Evolutionary conservation across 2,888 invertebrate species (phyloP), one percentile per base, ranked within the genome.

Genomic region (Palloptera scutellata): DNA sequence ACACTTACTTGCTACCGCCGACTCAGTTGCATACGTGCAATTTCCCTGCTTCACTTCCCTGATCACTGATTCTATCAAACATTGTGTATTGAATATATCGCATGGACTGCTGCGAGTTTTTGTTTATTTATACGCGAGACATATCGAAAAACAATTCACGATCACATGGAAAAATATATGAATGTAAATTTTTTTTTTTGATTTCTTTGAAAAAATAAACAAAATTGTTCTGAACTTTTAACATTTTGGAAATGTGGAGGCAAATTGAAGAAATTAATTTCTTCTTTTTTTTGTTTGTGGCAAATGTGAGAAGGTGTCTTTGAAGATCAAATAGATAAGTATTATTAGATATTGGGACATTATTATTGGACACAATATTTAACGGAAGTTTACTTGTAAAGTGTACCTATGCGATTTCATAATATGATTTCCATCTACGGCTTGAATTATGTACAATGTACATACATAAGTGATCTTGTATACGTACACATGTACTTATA

Each of bases 111-210:
- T 67, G 70, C n/a, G n/a, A n/a, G n/a, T n/a, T n/a, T n/a, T n/a
- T 73, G 74, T 73, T 74, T 73, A 72, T 74, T 74, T 74, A 67
- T 70, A 63, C 64, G 71, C 69, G 66, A 70, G 73, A 72, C 74
- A 72, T 69, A 72, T 72, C 70, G 74, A 71, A 72, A 71, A 74
- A 73, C 72, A 74, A 73, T 72, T 66, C 61, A 61, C 54, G 61
- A 66, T 66, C 66, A 62, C 53, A 40, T 51, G 48, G 45, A 19
- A 58, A 41, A 59, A 42, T 10, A n/a, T n/a, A n/a, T n/a, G n/a
- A n/a, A n/a, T n/a, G n/a, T n/a, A n/a, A n/a, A n/a, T 61, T 17
- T 40, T 54, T 54, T 52, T 62, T 51, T 62, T 60, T 57, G 54
- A 13, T 58, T 67, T 51, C 30, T 61, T 60, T 52, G 59, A 48